Evolutionary conservation across 2,888 invertebrate genomes (phyloP).

Genomic region (Anoncus sp.): DNA sequence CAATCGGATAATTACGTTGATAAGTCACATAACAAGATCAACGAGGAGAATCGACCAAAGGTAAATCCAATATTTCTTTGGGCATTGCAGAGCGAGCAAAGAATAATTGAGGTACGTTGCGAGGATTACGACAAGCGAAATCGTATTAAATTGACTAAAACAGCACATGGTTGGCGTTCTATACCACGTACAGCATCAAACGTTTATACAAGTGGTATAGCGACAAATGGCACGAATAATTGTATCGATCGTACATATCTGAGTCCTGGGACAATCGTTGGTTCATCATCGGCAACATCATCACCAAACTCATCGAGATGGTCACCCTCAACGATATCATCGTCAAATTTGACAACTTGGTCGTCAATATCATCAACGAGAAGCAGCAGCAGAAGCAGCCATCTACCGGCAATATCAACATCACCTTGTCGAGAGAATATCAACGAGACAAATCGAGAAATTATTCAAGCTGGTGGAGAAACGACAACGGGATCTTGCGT

Average conservation of each 20-base stretch:
- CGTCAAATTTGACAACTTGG: constrained; percentile 63
- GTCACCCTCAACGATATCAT: constrained; percentile 61
- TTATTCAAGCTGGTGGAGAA: constrained; percentile 24
- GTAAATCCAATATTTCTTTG: constrained; percentile 94
- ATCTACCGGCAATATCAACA: constrained; percentile 35
- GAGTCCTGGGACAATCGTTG: constrained; percentile 41
- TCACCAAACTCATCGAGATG: constrained; percentile 59
- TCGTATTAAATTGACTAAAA: constrained; percentile 92
- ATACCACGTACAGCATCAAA: constrained; percentile 90
- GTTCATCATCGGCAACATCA: constrained; percentile 49
- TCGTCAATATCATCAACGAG: constrained; percentile 50
- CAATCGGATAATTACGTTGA: constrained; percentile 59
- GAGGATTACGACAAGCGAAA: constrained; percentile 95
- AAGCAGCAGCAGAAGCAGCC: constrained; percentile 23
- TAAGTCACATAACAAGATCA: constrained; percentile 53
- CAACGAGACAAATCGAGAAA: constrained; percentile 24
- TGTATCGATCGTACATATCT: constrained; percentile 54
- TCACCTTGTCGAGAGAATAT: constrained; percentile 46
- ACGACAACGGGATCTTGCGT: too few species aligned
- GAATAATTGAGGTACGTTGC: constrained; percentile 93
- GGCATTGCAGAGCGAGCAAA: constrained; percentile 92
- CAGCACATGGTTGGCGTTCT: constrained; percentile 92
- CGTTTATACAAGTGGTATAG: constrained; percentile 69
- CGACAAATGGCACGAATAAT: constrained; percentile 60
- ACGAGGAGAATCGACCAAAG: constrained; percentile 85